Base-by-base conservation (phyloP, 1,140 invertebrate species). In the Homalodisca vitripennis region DNA sequence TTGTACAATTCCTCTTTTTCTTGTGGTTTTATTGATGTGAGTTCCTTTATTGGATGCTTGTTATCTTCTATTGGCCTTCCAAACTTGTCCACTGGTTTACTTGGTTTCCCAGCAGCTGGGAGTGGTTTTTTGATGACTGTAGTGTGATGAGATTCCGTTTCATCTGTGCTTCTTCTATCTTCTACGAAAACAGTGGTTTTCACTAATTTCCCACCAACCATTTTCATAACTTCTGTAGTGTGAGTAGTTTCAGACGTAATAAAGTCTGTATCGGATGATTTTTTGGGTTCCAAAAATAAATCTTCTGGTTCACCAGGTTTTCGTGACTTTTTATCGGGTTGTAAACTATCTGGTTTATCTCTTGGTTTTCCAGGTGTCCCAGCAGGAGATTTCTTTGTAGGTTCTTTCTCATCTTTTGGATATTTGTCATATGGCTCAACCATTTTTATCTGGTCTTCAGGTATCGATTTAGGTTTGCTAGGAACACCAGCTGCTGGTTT, bases 191-290 rank as follows among this genome's bases (percentile, higher is more conserved):
- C 55, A 0, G 2, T 1, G 2, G 24, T 67, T 57, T 67, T 68
- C n/a, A 68, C 53, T 34, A 73, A 57, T 68, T 73, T 73, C 34
- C 70, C 70, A 64, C 70, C 70, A 1, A 73, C 66, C 72, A 73
- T 73, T 24, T 53, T 65, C 20, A 73, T 68, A 53, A 70, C 53
- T 46, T 68, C 67, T n/a, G 26, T 46, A 10, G 51, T 67, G 32
- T 64, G 62, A 13, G n/a, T 17, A 3, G 62, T 24, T 20, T 14
- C 29, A 3, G 62, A 32, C 1, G 6, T 64, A 12, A 10, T 60
- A 60, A 26, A 12, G 3, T 24, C 22, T 12, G 22, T 60, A 1
- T 27, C 55, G 6, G 55, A 26, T 12, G 55, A 29, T 26, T 60
- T 29, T 29, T 22, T 27, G 22, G 20, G 55, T 60, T 26, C 55